Evolutionary conservation across 2,113 vertebrate species (phyloP).

Genomic region (Bothrops jararaca): DNA sequence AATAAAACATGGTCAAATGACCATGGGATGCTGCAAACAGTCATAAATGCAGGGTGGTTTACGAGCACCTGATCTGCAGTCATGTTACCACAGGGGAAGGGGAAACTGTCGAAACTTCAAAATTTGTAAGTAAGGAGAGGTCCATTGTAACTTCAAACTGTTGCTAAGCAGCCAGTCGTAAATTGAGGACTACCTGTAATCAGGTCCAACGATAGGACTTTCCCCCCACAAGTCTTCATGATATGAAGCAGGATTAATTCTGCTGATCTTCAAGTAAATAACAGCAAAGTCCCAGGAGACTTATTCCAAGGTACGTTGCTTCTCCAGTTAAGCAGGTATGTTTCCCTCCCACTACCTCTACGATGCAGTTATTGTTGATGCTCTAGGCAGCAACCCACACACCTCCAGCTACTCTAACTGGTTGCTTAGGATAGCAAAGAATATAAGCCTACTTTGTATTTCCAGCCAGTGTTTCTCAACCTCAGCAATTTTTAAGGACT

Average conservation of each 20-base stretch:
- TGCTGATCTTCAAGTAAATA: neutral
- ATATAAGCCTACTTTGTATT: neutral
- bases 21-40: neutral
- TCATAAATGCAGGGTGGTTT: neutral
- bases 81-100: neutral
- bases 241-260: neutral
- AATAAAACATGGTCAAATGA: neutral
- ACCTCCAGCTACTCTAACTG: neutral
- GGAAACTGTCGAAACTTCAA: neutral
- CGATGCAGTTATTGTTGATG: neutral
- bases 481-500: neutral
- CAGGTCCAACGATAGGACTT: neutral
- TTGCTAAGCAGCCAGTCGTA: neutral
- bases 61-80: neutral
- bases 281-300: neutral
- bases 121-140: neutral
- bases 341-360: neutral
- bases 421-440: neutral
- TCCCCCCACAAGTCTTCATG: neutral
- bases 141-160: neutral
- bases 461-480: neutral
- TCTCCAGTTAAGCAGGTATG: neutral
- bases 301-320: neutral
- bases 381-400: neutral
- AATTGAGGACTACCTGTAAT: neutral